Base-by-base conservation (phyloP, 2,797 vertebrate genomes). In the Sciaenops ocellatus region DNA sequence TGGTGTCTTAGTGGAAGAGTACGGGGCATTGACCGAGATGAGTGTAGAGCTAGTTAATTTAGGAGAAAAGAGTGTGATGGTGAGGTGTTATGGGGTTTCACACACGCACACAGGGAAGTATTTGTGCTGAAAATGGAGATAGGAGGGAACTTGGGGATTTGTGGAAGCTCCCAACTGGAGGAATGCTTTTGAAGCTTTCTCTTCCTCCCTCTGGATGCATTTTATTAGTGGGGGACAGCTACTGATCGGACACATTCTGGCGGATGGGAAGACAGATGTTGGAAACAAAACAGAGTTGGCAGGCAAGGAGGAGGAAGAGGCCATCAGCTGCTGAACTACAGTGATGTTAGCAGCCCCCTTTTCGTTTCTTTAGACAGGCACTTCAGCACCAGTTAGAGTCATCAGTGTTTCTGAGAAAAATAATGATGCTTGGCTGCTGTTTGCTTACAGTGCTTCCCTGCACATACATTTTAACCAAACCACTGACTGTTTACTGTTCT, bases 121-220 rank as follows among this genome's bases (percentile, higher is more conserved):
- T 83, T 85, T 85, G 78, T 69, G 68, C 76, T 83, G 68, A 78
- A 87, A 90, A 86, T 72, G 67, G 75, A 87, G 83, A 81, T 26
- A 18, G 68, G 66, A 76, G 69, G 82, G 82, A 78, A 85, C 73
- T 81, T n/a, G 16, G 59, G 87, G 85, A 84, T 87, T 85, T 87
- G 79, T 44, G 13, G 72, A 81, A 72, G 84, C 82, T 85, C 69
- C 74, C 77, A 54, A 81, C 78, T 57, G 50, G 56, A 86, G 88
- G 91, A 91, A 92, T 85, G 82, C 69, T 83, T 90, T 87, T 90
- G 85, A 92, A 88, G 87, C 57, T 17, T 76, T 83, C 73, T 60
- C 52, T 76, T 80, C 41, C 42, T 82, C 57, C 65, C 73, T 59
- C 84, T 85, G 85, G 78, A 85, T 88, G 80, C 66, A 57, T 91